Base-by-base conservation (phyloP, 2,113 vertebrate species). In the Oryzias woworae region DNA sequence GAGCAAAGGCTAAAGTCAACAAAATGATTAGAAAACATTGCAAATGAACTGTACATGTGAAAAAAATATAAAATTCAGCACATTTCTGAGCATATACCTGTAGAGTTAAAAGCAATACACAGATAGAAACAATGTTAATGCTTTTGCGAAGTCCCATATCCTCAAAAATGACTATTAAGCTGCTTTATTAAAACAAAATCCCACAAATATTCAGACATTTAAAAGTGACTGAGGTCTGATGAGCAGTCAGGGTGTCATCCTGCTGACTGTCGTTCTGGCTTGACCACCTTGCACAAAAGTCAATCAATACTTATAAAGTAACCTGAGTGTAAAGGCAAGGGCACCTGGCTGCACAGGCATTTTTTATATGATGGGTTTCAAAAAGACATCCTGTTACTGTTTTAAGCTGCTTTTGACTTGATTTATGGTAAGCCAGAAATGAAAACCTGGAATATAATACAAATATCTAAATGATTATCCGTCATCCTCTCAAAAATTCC, bases 281-380 rank as follows among this genome's bases (percentile, higher is more conserved):
- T 36, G 87, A 70, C 86, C 75, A 82, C 82, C 74, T 85, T 85
- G 85, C 83, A 89, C 81, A 89, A 89, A 87, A 82, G 75, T 20
- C 71, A 80, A 89, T 90, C 85, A 80, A 90, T 89, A 88, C 78
- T 82, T 88, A 89, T 88, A 90, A 89, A 90, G 90, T 90, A 88
- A 88, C 83, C 56, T 58, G 80, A 80, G 78, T 28, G 48, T 83
- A 78, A 90, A 85, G 66, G 78, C 87, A 90, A 90, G 86, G 87
- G 69, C 88, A 87, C 81, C 80, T 86, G 80, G 67, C 60, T 62
- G 55, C 72, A 66, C 49, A 53, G 73, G 44, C 62, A 69, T 65
- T 43, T 43, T 48, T 56, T 58, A 60, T 69, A 69, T 44, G 55
- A 73, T 45, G 28, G 24, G 36, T 73, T 36, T 45, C 49, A 23